A percentile compares a stretch with the other conserved stretches of the same genome.
These are phyloP conservation scores for Lithophane ornitopus DNA, from an alignment of 2,888 invertebrate species.

Conservation along the genomic window DNA sequence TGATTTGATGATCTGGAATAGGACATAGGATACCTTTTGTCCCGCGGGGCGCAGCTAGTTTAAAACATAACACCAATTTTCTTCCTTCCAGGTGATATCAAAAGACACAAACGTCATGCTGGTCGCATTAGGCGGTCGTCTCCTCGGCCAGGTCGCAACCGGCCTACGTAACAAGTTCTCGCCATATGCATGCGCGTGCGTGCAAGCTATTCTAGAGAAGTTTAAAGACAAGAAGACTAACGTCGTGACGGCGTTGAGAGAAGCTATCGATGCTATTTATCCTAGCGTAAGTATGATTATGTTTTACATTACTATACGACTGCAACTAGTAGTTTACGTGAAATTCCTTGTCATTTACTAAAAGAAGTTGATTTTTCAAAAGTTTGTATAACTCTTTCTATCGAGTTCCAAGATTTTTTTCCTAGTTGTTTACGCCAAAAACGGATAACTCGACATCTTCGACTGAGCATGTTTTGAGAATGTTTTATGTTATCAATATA, in stretches of 20 bases:
- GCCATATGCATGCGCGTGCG: conserved; percentile 94
- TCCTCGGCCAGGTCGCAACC: conserved; percentile 94
- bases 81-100: conserved; percentile 92
- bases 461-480: background rate
- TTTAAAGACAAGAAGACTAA: conserved; percentile 99
- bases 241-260: conserved; percentile 96
- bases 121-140: conserved; percentile 96
- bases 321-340: background rate
- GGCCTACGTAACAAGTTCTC: conserved; percentile 97
- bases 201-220: conserved; percentile 96
- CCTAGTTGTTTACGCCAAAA: background rate
- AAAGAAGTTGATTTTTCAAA: background rate
- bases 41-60: too few relatives aligned
- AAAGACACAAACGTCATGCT: conserved; percentile 99
- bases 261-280: conserved; percentile 97
- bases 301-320: too few relatives aligned
- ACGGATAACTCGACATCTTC: background rate
- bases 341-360: background rate
- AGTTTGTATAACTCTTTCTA: background rate
- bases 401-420: background rate
- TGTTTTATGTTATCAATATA: background rate
- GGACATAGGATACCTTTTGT: too few relatives aligned
- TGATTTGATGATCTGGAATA: too few relatives aligned
- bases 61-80: background rate
- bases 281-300: conserved; percentile 91